Evolutionary conservation across 2,113 vertebrate species (phyloP), one percentile per base, ranked within the genome.

Genomic region (Myiopsitta monachus): DNA sequence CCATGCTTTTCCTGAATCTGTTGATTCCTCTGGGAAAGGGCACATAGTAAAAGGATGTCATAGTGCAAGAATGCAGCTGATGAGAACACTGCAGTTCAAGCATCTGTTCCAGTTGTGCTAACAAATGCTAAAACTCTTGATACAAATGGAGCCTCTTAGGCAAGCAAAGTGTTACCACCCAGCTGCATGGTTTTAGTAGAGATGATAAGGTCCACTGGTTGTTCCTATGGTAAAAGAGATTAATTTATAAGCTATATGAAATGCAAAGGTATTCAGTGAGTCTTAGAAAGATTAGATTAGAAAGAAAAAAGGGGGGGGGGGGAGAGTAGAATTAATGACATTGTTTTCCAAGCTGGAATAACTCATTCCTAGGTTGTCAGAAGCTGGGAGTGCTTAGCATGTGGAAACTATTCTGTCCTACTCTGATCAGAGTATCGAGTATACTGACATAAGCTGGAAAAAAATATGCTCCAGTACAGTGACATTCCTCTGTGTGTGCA

Each of bases 301-400:
- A 70, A 83, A 76, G 62, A 26, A 76, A 63, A 77, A 63, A 8
- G 28, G 2, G 9, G 28, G 2, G 12, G 30, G 2, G 13, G 9
- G 2, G 0, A 4, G 13, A 36, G 18, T 18, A 81, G 62, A 21
- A 77, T 80, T 76, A 93, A 81, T 80, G 31, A 43, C 64, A 30
- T 72, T 90, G 73, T 93, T 95, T 95, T 92, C 72, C 75, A 64
- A 90, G 69, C 92, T 96, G 88, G 72, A 92, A 86, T 86, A 88
- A 86, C 82, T 95, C 79, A 46, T 7, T 49, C 62, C 55, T 54
- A 78, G 63, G 33, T 64, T 93, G 86, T 95, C 90, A 90, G 88
- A 87, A 83, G 64, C 70, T 91, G 54, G 54, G 67, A 85, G 67
- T n/a, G 51, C 51, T 86, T 51, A 91, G 68, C 78, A 80, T 33